Evolutionary conservation across 2,888 invertebrate species (phyloP), one percentile per base, ranked within the genome.

Genomic region (Leucophenga maculata): DNA sequence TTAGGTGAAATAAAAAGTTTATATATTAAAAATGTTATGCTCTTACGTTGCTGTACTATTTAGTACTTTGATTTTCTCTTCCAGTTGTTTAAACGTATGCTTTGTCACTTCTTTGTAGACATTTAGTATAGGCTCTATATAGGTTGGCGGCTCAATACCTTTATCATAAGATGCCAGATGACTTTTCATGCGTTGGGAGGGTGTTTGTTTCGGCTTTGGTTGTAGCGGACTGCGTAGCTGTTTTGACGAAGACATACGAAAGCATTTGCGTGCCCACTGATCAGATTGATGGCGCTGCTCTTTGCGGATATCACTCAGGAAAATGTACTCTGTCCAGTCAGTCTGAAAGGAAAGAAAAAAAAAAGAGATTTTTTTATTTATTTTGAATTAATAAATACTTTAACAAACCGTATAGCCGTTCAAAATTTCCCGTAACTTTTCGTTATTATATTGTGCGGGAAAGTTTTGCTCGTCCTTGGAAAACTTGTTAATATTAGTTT

Each of bases 371-470:
- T 50, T 26, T 44, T 55, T 6, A 44, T 66, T 60, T 2, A 32
- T 13, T 57, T 16, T 26, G 26, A 50, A 44, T 22, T 14, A 44
- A 31, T 16, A 48, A 44, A 48, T 11, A 22, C 48, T 50, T 20
- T 32, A 65, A 76, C 83, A 82, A 88, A 92, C 92, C 78, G 87
- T 86, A 78, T 90, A 90, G 3, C 91, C 91, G 82, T 90, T 91
- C 69, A 94, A 90, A 48, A 95, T 90, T 44, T 90, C 88, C 1
- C 91, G 86, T 59, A 95, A 87, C 75, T 92, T 91, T 69, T 91
- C 90, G 6, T 93, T 90, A 86, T 93, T 92, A 83, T 94, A 95
- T 78, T 94, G 93, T 0, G 93, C 91, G 9, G 95, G 94, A 52
- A 95, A 88, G 46, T 93, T 84, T 3, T 78, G 73, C n/a, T 85